Conservation (phyloP, 2,797 vertebrate species). For the Choloepus didactylus region DNA sequence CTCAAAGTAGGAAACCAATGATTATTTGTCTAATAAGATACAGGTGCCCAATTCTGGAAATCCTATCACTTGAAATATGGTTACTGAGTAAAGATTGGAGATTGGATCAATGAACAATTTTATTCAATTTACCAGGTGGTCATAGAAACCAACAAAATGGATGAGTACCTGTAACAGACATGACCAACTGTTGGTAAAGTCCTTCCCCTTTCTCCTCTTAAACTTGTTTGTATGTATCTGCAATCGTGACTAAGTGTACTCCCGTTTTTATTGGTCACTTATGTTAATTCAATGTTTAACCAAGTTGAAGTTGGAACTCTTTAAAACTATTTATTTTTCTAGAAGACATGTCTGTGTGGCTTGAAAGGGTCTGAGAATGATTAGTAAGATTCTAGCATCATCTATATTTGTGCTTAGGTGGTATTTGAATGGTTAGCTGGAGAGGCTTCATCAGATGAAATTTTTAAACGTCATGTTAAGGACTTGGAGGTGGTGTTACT, state of each 20-base stretch:
- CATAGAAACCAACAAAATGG: not conserved
- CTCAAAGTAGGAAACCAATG: constrained; percentile 4
- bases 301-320: not conserved
- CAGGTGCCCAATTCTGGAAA: not conserved
- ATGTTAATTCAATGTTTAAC: not conserved
- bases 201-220: not conserved
- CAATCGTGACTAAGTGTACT: not conserved
- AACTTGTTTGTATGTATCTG: not conserved
- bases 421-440: not conserved
- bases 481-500: not conserved
- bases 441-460: not conserved
- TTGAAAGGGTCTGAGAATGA: not conserved
- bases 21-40: not conserved
- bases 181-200: not conserved
- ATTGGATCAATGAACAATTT: not conserved
- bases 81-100: not conserved
- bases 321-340: not conserved
- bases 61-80: not conserved
- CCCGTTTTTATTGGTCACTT: not conserved
- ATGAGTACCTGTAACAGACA: not conserved
- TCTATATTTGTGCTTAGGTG: not conserved
- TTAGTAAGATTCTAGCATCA: not conserved
- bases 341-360: not conserved
- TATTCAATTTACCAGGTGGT: not conserved
- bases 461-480: not conserved